phyloP scores from a whole-genome alignment of 1,140 invertebrate species.

The Drosophila kepulauana region DNA sequence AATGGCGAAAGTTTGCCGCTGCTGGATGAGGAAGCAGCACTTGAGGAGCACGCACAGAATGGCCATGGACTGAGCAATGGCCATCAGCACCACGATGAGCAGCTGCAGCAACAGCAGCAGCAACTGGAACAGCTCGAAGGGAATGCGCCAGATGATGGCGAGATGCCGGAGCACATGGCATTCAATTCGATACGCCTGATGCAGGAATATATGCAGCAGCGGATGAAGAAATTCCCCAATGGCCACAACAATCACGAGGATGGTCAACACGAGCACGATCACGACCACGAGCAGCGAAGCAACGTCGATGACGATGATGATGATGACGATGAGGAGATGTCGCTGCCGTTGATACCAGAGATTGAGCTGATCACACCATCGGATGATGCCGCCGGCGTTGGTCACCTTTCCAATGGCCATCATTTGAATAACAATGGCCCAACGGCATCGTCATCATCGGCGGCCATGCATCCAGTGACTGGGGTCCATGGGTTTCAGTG shows the following conservation, averaged over 20 bases:
- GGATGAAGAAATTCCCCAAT: slow-evolving; percentile 78
- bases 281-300: slow-evolving; percentile 7
- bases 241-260: slow-evolving; percentile 32
- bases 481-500: slow-evolving; percentile 70
- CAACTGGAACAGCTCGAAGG: neutral
- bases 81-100: neutral
- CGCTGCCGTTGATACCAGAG: slow-evolving; percentile 78
- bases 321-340: slow-evolving; percentile 73
- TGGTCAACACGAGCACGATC: slow-evolving; percentile 9
- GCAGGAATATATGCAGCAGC: slow-evolving; percentile 83
- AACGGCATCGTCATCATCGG: neutral
- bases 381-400: slow-evolving; percentile 48
- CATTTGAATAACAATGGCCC: neutral
- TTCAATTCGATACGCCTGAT: slow-evolving; percentile 78
- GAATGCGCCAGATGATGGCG: slow-evolving; percentile 53
- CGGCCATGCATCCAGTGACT: slow-evolving; percentile 8
- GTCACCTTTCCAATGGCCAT: slow-evolving; percentile 38
- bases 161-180: slow-evolving; percentile 67
- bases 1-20: neutral
- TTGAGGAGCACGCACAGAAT: slow-evolving; percentile 33
- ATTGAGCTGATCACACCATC: slow-evolving; percentile 79
- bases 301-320: slow-evolving; percentile 21
- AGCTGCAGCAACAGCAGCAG: slow-evolving; percentile 13
- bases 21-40: neutral
- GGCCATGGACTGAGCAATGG: slow-evolving; percentile 54